A percentile compares a stretch with the other conserved stretches of the same genome.
These are phyloP conservation scores for Blastomussa wellsi DNA, from an alignment of 92 coral and sea anemone species.

Conservation along the genomic window DNA sequence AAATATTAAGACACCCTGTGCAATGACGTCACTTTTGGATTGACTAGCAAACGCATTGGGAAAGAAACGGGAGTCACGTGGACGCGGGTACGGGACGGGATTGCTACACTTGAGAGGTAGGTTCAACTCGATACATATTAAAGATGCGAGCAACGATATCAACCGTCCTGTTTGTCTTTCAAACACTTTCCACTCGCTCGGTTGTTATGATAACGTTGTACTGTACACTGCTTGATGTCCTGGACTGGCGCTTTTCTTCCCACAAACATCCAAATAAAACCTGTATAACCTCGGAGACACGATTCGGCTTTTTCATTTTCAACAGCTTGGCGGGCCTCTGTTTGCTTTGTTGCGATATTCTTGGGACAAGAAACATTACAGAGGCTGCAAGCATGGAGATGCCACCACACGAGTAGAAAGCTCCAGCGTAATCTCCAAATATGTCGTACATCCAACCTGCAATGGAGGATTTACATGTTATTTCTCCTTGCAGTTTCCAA, in stretches of 20 bases:
- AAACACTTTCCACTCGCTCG: slow-evolving; percentile 5
- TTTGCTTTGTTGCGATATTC: background rate
- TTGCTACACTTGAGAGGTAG: background rate
- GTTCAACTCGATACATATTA: background rate
- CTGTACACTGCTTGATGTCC: slow-evolving; percentile 32
- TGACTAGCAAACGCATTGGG: no score
- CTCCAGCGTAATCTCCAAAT: slow-evolving; percentile 75
- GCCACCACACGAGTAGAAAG: slow-evolving; percentile 77
- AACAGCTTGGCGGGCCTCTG: background rate
- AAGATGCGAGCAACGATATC: background rate
- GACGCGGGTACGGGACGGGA: no score
- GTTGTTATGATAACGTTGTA: slow-evolving; percentile 30
- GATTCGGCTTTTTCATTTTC: background rate
- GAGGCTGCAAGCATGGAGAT: slow-evolving; percentile 72
- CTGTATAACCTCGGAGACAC: background rate
- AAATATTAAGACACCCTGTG: no score
- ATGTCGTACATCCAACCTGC: slow-evolving; percentile 87
- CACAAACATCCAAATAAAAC: slow-evolving; percentile 19
- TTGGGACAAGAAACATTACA: slow-evolving; percentile 71
- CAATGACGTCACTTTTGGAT: no score
- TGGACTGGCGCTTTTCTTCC: slow-evolving; percentile 3
- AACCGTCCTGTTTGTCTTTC: background rate
- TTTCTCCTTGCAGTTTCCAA: background rate
- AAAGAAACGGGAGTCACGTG: no score
- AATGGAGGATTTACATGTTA: background rate